Evolutionary conservation across 2,888 invertebrate genomes (phyloP).

Genomic region (Oasisia sp.): DNA sequence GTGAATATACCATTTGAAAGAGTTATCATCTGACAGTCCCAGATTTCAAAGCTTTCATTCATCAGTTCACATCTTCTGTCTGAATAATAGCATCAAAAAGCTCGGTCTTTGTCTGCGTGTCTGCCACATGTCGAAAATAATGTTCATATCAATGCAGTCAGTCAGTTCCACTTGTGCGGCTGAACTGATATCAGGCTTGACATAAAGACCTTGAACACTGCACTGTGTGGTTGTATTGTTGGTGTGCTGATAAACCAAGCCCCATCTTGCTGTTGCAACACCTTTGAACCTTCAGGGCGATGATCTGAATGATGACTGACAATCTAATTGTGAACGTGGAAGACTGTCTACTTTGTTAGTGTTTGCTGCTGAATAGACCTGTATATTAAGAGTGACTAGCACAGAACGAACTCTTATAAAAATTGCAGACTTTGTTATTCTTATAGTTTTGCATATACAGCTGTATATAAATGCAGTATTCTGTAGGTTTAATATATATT

Average conservation of each 20-base stretch:
- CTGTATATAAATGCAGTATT: no score
- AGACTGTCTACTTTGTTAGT: background rate
- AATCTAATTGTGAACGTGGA: background rate
- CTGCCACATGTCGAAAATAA: constrained; percentile 1
- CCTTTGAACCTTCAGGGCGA: background rate
- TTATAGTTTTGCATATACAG: no score
- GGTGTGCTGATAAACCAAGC: background rate
- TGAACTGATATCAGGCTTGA: background rate
- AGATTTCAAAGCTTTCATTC: background rate
- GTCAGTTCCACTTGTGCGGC: no score
- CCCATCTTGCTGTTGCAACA: background rate
- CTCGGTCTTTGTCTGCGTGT: background rate
- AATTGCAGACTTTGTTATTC: no score
- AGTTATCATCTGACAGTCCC: background rate
- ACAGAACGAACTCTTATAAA: background rate
- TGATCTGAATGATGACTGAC: background rate
- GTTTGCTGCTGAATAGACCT: background rate
- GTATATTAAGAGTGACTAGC: background rate
- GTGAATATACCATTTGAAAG: background rate
- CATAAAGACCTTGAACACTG: background rate
- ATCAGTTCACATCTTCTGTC: background rate
- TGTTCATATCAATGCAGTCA: background rate
- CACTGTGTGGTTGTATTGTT: background rate
- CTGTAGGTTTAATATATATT: no score
- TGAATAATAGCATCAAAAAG: background rate